Evolutionary conservation across 2,797 vertebrate species (phyloP).

Genomic region (Amazonetta brasiliensis): DNA sequence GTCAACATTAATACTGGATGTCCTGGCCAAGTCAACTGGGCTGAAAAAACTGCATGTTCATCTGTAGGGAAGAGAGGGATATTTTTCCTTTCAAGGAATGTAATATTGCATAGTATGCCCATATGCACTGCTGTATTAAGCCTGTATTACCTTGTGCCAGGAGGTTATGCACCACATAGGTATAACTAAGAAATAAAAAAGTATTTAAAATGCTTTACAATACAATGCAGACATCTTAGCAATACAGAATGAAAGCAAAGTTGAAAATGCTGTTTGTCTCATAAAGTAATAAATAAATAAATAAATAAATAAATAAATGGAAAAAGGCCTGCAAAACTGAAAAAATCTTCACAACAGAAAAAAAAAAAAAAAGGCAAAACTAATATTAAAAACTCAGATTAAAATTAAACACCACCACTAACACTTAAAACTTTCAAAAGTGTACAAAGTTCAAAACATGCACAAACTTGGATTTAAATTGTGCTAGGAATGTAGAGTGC

Average conservation of each 20-base stretch:
- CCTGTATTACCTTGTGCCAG: background rate
- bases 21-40: background rate
- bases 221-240: background rate
- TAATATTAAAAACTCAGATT: background rate
- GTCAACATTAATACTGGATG: background rate
- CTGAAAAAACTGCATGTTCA: background rate
- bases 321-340: background rate
- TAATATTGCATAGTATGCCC: rapidly evolving
- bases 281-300: background rate
- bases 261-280: background rate
- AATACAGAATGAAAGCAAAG: background rate
- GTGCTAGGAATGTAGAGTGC: background rate
- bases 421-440: background rate
- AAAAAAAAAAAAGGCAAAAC: background rate
- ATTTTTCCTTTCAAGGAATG: background rate
- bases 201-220: background rate
- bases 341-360: background rate
- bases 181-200: background rate
- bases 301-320: no score
- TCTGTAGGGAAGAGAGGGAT: background rate
- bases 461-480: background rate
- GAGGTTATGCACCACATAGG: background rate
- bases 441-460: background rate
- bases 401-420: background rate
- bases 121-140: background rate